These are phyloP conservation scores for Luffia ferchaultella DNA, from an alignment of 2,888 invertebrate species.

Conservation along the genomic window DNA sequence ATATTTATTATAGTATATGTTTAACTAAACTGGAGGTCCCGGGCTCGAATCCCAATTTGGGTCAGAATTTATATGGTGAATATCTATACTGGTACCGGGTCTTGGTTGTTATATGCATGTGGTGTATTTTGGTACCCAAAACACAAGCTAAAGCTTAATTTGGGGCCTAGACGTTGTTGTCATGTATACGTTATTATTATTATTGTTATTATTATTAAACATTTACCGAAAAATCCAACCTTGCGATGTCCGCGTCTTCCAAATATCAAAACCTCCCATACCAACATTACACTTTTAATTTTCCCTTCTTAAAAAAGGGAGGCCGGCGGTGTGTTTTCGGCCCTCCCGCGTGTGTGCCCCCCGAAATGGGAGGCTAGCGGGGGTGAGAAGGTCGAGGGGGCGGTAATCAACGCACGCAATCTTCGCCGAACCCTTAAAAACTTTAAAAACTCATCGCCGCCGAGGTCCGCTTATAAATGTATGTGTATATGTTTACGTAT, in stretches of 20 bases:
- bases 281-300: constrained; percentile 55
- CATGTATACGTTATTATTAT: no score
- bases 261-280: constrained; percentile 39
- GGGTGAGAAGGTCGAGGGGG: constrained; percentile 28
- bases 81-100: no score
- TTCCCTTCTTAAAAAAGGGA: constrained; percentile 66
- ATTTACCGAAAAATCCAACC: not conserved
- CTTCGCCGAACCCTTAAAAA: constrained; percentile 70
- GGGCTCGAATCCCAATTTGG: no score
- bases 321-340: constrained; percentile 50
- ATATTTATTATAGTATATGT: no score
- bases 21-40: no score
- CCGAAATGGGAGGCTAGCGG: constrained; percentile 21
- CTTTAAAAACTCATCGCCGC: constrained; percentile 67
- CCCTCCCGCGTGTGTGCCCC: constrained; percentile 25
- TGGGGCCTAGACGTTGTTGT: no score
- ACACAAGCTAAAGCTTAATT: no score
- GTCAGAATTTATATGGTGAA: no score
- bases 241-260: constrained; percentile 28
- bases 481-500: constrained; percentile 19
- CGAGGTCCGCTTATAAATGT: constrained; percentile 15
- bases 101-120: no score
- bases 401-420: constrained; percentile 72
- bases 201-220: no score
- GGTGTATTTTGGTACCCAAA: no score